Evolutionary conservation across 2,113 vertebrate genomes (phyloP).

Genomic region (Morone saxatilis): DNA sequence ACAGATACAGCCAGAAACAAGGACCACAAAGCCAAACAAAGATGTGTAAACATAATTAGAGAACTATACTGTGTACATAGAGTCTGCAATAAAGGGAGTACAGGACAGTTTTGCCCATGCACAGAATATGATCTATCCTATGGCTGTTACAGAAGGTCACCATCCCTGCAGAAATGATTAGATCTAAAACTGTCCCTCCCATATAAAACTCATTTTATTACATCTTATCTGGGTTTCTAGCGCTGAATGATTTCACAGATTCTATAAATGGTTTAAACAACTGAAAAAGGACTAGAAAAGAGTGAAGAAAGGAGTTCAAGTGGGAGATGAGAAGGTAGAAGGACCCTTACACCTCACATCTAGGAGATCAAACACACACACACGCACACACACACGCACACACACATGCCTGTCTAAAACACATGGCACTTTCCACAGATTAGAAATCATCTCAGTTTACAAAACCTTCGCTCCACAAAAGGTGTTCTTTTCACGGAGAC

Average conservation of each 20-base stretch:
- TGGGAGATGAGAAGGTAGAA: slow-evolving; percentile 63
- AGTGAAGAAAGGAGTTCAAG: slow-evolving; percentile 48
- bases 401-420: slow-evolving; percentile 54
- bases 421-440: slow-evolving; percentile 71
- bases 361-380: slow-evolving; percentile 70
- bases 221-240: slow-evolving; percentile 4
- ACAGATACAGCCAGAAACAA: neutral
- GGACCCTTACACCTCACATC: slow-evolving; percentile 62
- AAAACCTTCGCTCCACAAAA: slow-evolving; percentile 73
- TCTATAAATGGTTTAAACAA: slow-evolving; percentile 14
- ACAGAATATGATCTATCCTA: neutral
- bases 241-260: slow-evolving; percentile 17
- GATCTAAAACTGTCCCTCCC: neutral
- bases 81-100: neutral
- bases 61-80: neutral
- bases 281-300: neutral
- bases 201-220: slow-evolving; percentile 3
- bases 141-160: neutral
- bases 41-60: neutral
- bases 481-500: slow-evolving; percentile 71
- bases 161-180: neutral
- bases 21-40: neutral
- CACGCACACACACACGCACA: slow-evolving; percentile 57
- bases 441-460: slow-evolving; percentile 75
- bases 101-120: neutral